These are phyloP conservation scores for Pangasius larnaudii DNA, from an alignment of 2,797 vertebrate species.

Conservation along the genomic window DNA sequence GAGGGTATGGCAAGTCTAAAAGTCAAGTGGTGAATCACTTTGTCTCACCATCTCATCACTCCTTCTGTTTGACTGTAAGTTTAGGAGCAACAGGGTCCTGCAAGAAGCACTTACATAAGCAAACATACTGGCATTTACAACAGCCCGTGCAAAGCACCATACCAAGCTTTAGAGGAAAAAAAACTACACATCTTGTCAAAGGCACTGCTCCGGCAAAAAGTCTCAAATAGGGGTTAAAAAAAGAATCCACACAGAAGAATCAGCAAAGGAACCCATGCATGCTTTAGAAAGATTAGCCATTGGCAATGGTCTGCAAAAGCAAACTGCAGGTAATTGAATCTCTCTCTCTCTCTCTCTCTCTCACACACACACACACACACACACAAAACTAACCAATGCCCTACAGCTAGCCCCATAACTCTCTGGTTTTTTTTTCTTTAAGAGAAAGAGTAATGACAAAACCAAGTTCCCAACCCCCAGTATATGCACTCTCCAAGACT, in stretches of 20 bases:
- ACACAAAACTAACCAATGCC: not conserved
- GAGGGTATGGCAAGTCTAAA: not conserved
- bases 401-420: not conserved
- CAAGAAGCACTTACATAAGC: slow-evolving; percentile 66
- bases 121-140: slow-evolving; percentile 51
- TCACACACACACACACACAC: not conserved
- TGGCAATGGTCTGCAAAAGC: slow-evolving; percentile 44
- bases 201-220: not conserved
- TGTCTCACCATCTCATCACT: slow-evolving; percentile 14
- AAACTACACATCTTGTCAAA: not conserved
- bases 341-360: not conserved
- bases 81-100: slow-evolving; percentile 16
- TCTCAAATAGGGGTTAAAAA: not conserved
- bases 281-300: slow-evolving; percentile 31
- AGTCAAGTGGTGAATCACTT: slow-evolving; percentile 17
- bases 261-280: not conserved
- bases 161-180: not conserved
- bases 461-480: not conserved
- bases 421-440: not conserved
- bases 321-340: slow-evolving; percentile 37
- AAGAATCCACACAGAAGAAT: not conserved
- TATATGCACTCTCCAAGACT: not conserved
- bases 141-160: slow-evolving; percentile 16
- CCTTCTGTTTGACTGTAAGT: slow-evolving; percentile 20
- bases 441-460: not conserved